These are phyloP conservation scores for Coptotermes formosanus DNA, from an alignment of 1,140 invertebrate species.

Conservation along the genomic window DNA sequence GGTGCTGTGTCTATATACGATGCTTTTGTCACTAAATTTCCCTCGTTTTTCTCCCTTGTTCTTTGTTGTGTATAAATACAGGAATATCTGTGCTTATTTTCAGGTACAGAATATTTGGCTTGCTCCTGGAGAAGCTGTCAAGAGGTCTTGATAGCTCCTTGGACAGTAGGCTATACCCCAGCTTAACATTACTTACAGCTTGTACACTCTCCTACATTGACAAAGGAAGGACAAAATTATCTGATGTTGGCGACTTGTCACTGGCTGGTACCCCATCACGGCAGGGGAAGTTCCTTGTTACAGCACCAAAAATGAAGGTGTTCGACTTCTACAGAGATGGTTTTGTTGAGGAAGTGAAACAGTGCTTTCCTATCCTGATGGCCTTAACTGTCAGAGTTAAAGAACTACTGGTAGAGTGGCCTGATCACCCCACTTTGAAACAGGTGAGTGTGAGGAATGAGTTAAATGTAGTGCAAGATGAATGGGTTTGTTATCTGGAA, in stretches of 20 bases:
- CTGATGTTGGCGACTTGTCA: conserved; percentile 9
- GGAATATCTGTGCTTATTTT: conserved; percentile 21
- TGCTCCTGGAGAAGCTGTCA: conserved; percentile 50
- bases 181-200: conserved; percentile 43
- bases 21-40: no score
- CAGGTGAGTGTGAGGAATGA: conserved; percentile 55
- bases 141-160: conserved; percentile 52
- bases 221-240: not conserved
- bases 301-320: conserved; percentile 41
- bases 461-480: conserved; percentile 3
- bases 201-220: not conserved
- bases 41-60: no score
- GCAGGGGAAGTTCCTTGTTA: not conserved
- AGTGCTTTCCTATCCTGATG: conserved; percentile 67
- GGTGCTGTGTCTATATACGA: no score
- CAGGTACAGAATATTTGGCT: conserved; percentile 56
- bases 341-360: conserved; percentile 71
- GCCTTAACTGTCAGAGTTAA: conserved; percentile 60
- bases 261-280: not conserved
- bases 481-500: not conserved
- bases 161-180: conserved; percentile 54
- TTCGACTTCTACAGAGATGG: conserved; percentile 86
- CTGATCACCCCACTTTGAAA: conserved; percentile 83
- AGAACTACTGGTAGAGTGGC: conserved; percentile 79
- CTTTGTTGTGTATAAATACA: no score